Conservation (phyloP, 2,888 invertebrate species). For the Drosophila rubida region DNA sequence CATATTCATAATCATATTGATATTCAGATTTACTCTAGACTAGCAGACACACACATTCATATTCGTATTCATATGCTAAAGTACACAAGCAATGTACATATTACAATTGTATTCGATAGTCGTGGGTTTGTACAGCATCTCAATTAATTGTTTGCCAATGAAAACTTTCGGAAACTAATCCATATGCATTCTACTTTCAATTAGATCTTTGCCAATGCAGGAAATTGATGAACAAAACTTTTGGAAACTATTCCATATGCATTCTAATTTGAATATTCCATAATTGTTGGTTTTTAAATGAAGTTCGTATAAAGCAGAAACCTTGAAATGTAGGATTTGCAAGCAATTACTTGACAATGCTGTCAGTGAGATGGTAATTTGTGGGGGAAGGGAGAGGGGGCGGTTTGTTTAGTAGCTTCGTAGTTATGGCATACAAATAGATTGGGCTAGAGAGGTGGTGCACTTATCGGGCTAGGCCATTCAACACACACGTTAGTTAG, state of each 20-base stretch:
- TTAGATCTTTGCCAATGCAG: too few relatives aligned
- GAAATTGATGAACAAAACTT: too few relatives aligned
- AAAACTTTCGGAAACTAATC: too few relatives aligned
- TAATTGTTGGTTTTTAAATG: too few relatives aligned
- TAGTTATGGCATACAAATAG: constrained; percentile 15
- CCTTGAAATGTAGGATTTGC: too few relatives aligned
- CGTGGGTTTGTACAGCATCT: neutral
- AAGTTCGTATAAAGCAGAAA: too few relatives aligned
- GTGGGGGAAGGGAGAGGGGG: neutral
- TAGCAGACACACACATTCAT: constrained; percentile 15
- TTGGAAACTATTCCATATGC: too few relatives aligned
- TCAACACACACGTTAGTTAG: neutral
- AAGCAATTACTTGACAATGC: too few relatives aligned
- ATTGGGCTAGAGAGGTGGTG: constrained; percentile 27
- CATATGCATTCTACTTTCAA: too few relatives aligned
- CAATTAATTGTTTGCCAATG: too few relatives aligned
- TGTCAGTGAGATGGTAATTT: neutral
- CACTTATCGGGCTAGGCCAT: constrained; percentile 18
- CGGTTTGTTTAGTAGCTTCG: neutral
- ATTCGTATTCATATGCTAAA: neutral
- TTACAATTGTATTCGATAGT: neutral
- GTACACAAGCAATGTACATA: neutral
- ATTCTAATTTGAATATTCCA: too few relatives aligned
- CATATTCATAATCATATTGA: neutral
- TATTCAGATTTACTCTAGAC: constrained; percentile 15